Conservation (phyloP, 1,140 invertebrate genomes). For the Drosophila santomea region DNA sequence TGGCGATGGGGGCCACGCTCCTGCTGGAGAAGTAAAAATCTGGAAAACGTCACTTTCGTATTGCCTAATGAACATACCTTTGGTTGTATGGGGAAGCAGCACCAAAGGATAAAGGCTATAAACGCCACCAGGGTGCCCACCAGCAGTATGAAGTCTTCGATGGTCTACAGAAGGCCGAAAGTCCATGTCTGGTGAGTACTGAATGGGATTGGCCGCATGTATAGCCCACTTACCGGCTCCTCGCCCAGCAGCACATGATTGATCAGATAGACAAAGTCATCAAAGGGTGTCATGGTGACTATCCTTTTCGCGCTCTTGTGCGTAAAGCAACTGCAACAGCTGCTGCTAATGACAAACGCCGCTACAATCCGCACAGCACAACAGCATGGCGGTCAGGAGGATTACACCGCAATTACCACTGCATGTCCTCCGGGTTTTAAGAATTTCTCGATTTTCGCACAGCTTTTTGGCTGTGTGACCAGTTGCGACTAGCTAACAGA, state of each 20-base stretch:
- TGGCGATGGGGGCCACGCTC: conserved; percentile 71
- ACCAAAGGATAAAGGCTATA: conserved; percentile 88
- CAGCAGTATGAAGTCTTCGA: conserved; percentile 88
- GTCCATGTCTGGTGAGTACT: neutral
- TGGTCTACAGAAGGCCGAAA: conserved; percentile 83
- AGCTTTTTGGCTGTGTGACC: conserved; percentile 21
- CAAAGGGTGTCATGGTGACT: conserved; percentile 86
- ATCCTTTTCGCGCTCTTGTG: conserved; percentile 21
- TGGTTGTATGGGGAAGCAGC: conserved; percentile 88
- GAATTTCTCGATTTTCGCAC: conserved; percentile 12
- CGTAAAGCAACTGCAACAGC: conserved; percentile 12
- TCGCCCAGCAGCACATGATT: conserved; percentile 87
- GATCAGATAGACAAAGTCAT: conserved; percentile 87
- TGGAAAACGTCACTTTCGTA: neutral
- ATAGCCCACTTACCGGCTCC: conserved; percentile 86
- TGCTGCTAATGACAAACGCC: conserved; percentile 19
- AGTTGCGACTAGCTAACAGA: neutral
- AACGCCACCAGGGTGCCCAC: conserved; percentile 88
- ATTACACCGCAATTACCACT: conserved; percentile 25
- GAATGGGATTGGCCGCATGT: neutral
- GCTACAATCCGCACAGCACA: conserved; percentile 2
- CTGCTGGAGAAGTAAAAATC: conserved; percentile 13
- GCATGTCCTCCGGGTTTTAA: conserved; percentile 1
- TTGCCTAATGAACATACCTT: conserved; percentile 81
- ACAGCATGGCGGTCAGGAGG: conserved; percentile 23